These are phyloP conservation scores for Portunus trituberculatus DNA, from an alignment of 1,140 invertebrate genomes.

Conservation along the genomic window DNA sequence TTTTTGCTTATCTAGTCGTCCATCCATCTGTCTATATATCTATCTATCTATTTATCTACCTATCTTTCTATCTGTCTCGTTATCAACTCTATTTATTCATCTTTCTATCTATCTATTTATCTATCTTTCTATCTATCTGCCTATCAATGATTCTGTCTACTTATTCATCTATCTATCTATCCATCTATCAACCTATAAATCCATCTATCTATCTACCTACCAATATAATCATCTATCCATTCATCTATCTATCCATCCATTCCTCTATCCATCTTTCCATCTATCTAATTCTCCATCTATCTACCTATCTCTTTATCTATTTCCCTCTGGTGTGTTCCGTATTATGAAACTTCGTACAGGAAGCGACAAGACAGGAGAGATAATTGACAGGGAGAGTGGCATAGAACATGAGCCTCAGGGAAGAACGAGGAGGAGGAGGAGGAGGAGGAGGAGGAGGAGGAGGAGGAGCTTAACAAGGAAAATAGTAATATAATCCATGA, in stretches of 20 bases:
- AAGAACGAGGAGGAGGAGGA: conserved; percentile 1
- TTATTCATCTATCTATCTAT: neutral
- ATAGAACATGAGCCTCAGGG: neutral
- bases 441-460: conserved; percentile 4
- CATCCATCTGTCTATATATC: neutral
- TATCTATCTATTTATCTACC: neutral
- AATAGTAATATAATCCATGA: too few relatives aligned
- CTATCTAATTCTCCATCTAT: neutral
- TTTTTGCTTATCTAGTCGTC: neutral
- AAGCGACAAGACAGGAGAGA: neutral
- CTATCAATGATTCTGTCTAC: neutral
- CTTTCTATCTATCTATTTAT: neutral
- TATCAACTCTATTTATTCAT: neutral
- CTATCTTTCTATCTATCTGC: neutral
- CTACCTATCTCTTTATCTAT: neutral
- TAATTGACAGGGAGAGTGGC: neutral
- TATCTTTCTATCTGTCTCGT: neutral
- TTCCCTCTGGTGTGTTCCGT: neutral
- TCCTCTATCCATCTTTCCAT: neutral
- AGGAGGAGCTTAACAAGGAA: too few relatives aligned
- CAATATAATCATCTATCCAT: neutral
- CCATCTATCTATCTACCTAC: neutral
- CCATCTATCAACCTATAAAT: neutral
- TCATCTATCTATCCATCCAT: neutral
- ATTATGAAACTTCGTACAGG: neutral